Evolutionary conservation across 2,888 invertebrate species (phyloP).

Genomic region (Scaeva pyrastri): DNA sequence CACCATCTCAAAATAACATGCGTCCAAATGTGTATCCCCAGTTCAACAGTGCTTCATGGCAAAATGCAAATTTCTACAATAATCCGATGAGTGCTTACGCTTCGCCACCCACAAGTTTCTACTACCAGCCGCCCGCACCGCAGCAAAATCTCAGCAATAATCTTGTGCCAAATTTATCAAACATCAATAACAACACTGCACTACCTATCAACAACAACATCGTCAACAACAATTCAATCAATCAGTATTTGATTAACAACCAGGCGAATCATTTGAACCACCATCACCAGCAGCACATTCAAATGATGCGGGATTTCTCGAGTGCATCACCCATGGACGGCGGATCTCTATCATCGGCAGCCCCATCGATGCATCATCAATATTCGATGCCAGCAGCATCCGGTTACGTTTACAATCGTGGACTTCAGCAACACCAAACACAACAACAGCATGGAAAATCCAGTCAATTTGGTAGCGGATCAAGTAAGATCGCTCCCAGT

Average conservation of each 20-base stretch:
- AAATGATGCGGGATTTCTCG: slow-evolving; percentile 82
- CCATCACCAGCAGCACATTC: slow-evolving; percentile 79
- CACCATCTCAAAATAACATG: slow-evolving; percentile 74
- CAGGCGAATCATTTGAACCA: slow-evolving; percentile 68
- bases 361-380: slow-evolving; percentile 72
- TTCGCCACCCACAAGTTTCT: slow-evolving; percentile 68
- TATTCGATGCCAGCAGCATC: slow-evolving; percentile 67
- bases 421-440: slow-evolving; percentile 12
- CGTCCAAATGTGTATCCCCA: slow-evolving; percentile 78
- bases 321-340: slow-evolving; percentile 78
- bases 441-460: slow-evolving; percentile 68
- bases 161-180: slow-evolving; percentile 77
- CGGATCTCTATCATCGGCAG: slow-evolving; percentile 49
- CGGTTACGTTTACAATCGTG: slow-evolving; percentile 74
- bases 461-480: slow-evolving; percentile 78
- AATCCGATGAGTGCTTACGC: slow-evolving; percentile 81
- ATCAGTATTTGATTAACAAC: slow-evolving; percentile 67
- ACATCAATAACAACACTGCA: slow-evolving; percentile 61
- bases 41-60: slow-evolving; percentile 83
- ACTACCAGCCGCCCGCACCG: slow-evolving; percentile 46
- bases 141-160: slow-evolving; percentile 78
- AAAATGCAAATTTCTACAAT: slow-evolving; percentile 82
- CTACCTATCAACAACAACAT: slow-evolving; percentile 68
- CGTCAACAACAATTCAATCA: slow-evolving; percentile 76
- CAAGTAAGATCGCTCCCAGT: slow-evolving; percentile 83